Percentiles rank a stretch among this genome's conserved stretches.
These are phyloP conservation scores for Brachionus asplanchnoidis DNA, from an alignment of 1,140 invertebrate species.

Conservation along the genomic window DNA sequence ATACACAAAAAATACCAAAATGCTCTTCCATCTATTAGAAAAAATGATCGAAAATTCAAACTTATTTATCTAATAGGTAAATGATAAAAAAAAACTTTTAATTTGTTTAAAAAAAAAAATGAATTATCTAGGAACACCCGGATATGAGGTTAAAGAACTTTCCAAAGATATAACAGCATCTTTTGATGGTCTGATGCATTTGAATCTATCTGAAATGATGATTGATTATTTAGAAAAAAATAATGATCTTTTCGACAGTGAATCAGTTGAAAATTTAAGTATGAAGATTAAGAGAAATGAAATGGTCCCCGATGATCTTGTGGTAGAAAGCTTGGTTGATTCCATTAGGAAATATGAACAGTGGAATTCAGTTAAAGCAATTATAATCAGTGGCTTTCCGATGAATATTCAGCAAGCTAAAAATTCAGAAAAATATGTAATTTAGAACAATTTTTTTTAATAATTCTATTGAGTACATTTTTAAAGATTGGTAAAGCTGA, in stretches of 20 bases:
- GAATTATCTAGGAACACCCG: not conserved
- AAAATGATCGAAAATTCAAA: not conserved
- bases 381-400: constrained; percentile 9
- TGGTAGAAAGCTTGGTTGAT: not conserved
- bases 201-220: not conserved
- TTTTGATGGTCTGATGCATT: constrained; percentile 14
- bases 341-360: not conserved
- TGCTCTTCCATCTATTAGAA: not conserved
- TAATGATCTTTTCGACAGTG: not conserved
- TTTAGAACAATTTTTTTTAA: not conserved
- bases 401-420: constrained; percentile 12
- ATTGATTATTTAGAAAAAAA: constrained; percentile 11
- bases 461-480: not conserved
- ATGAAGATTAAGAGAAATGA: not conserved
- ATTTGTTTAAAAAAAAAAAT: not conserved
- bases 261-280: not conserved
- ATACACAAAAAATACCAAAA: not conserved
- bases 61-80: constrained; percentile 24
- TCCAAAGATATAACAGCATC: not conserved
- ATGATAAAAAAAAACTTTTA: not conserved
- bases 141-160: not conserved
- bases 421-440: constrained; percentile 20
- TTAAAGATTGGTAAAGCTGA: not conserved
- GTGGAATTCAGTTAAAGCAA: not conserved
- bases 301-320: not conserved